These are phyloP conservation scores for Drosophila serrata DNA, from an alignment of 1,140 invertebrate genomes.

Conservation along the genomic window DNA sequence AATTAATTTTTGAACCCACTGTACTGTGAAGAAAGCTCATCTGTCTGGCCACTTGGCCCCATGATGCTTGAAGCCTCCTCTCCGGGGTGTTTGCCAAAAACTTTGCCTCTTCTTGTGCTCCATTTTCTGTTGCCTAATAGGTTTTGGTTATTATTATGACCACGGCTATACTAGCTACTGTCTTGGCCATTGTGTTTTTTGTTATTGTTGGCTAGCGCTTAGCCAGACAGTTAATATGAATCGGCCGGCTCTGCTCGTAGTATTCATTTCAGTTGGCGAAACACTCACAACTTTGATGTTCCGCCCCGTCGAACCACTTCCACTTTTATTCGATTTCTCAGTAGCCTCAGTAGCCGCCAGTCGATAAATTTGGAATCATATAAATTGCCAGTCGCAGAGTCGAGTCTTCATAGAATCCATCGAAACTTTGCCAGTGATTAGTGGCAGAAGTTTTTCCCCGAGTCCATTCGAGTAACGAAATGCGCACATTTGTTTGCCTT, in stretches of 20 bases:
- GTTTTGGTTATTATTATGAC: constrained; percentile 75
- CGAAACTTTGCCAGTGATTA: constrained; percentile 60
- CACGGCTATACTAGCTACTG: constrained; percentile 24
- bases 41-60: constrained; percentile 29
- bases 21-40: constrained; percentile 26
- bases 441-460: constrained; percentile 44
- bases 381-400: constrained; percentile 55
- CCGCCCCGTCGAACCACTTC: constrained; percentile 56
- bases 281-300: constrained; percentile 57
- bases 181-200: constrained; percentile 22
- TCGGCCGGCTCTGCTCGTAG: constrained; percentile 34
- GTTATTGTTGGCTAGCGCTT: constrained; percentile 50
- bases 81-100: constrained; percentile 37
- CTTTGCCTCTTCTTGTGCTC: constrained; percentile 22
- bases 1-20: background rate
- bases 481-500: constrained; percentile 51
- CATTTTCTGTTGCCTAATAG: constrained; percentile 64
- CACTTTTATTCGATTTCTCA: constrained; percentile 49
- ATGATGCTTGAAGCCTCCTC: constrained; percentile 23
- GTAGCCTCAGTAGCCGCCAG: constrained; percentile 9
- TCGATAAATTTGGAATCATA: constrained; percentile 66
- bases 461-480: constrained; percentile 12
- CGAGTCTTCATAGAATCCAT: constrained; percentile 27
- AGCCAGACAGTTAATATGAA: constrained; percentile 70
- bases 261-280: constrained; percentile 68